Conservation (phyloP, 2,113 vertebrate species). For the Chauna torquata region DNA sequence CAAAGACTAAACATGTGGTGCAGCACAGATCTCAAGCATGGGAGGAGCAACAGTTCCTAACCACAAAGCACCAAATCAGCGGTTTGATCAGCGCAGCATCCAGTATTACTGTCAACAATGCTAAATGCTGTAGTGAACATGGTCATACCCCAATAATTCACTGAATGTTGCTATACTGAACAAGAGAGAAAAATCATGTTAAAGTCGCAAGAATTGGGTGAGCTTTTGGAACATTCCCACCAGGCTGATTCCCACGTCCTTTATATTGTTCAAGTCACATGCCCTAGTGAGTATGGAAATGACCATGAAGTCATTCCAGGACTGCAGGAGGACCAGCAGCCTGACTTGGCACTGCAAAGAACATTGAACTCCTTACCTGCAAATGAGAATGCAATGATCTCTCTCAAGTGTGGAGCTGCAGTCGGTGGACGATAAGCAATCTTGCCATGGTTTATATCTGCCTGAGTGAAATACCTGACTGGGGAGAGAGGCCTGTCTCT, state of each 20-base stretch:
- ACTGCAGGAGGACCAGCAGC: not conserved
- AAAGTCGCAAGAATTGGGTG: not conserved
- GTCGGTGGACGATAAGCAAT: constrained; percentile 87
- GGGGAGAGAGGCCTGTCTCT: constrained; percentile 78
- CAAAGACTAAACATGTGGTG: not conserved
- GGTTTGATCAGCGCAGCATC: not conserved
- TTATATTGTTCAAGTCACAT: fast-evolving
- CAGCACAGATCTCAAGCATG: not conserved
- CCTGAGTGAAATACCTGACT: constrained; percentile 85
- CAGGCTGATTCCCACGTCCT: not conserved
- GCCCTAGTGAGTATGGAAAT: fast-evolving
- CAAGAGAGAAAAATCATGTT: not conserved
- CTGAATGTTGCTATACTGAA: not conserved
- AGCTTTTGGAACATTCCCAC: not conserved
- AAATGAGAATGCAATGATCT: constrained; percentile 92
- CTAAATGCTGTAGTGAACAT: not conserved
- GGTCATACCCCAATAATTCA: not conserved
- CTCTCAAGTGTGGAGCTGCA: constrained; percentile 86
- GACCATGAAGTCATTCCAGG: not conserved
- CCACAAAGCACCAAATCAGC: too few species aligned
- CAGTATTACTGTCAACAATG: fast-evolving
- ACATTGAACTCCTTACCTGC: constrained; percentile 75
- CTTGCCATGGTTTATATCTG: constrained; percentile 85
- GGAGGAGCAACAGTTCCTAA: not conserved
- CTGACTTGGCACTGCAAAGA: not conserved